phyloP scores from a whole-genome alignment of 2,113 vertebrate species.

The Rynchops niger region DNA sequence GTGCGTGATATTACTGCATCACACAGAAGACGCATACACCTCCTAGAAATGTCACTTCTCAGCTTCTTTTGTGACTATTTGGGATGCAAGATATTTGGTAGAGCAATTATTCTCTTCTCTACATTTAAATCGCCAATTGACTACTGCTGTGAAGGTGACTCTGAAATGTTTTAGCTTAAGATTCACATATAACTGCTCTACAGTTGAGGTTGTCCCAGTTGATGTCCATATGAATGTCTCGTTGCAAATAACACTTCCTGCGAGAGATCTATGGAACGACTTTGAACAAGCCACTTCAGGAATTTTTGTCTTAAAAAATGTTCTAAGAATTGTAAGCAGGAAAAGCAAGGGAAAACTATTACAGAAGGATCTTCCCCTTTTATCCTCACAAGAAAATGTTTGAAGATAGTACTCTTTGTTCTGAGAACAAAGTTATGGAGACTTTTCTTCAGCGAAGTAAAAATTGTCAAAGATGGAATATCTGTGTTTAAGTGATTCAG shows the following conservation, averaged over 20 bases:
- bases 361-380: not conserved
- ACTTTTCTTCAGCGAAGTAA: not conserved
- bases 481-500: not conserved
- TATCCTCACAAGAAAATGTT: not conserved
- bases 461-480: not conserved
- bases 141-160: not conserved
- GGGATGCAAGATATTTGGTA: not conserved
- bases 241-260: not conserved
- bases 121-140: not conserved
- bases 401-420: not conserved
- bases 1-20: not conserved
- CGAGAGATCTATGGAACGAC: accelerated
- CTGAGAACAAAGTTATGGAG: not conserved
- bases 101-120: not conserved
- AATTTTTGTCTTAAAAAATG: not conserved
- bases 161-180: not conserved
- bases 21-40: too few species aligned
- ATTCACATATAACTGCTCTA: not conserved
- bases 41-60: not conserved
- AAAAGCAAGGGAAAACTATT: not conserved
- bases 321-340: not conserved
- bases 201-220: not conserved
- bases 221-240: not conserved
- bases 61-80: not conserved
- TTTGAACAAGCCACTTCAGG: not conserved